Conservation (phyloP, 2,113 vertebrate genomes). For the Nyctibius bracteatus region DNA sequence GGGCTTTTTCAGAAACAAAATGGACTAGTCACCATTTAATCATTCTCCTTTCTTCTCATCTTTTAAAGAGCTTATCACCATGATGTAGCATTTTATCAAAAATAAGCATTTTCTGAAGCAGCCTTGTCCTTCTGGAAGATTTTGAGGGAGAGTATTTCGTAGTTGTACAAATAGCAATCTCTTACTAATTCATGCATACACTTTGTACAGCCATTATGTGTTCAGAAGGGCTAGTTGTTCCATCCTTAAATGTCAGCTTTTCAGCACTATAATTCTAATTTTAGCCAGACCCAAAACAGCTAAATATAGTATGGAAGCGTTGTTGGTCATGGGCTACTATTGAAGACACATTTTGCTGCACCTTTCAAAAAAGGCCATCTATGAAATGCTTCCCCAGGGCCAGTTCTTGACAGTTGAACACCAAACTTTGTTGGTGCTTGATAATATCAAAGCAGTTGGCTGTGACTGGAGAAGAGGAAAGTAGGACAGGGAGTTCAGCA, state of each 20-base stretch:
- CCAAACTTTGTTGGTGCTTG: not conserved
- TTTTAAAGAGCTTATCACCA: not conserved
- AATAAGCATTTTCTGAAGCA: not conserved
- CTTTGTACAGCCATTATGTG: not conserved
- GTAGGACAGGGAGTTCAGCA: not conserved
- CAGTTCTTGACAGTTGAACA: not conserved
- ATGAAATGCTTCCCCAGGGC: not conserved
- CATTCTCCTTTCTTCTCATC: not conserved
- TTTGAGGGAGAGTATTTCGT: not conserved
- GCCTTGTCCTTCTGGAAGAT: not conserved
- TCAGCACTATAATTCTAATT: not conserved
- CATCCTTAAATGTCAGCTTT: not conserved
- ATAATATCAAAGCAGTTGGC: not conserved
- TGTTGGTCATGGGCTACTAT: not conserved
- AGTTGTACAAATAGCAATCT: not conserved
- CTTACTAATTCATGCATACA: not conserved
- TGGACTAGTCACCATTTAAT: not conserved
- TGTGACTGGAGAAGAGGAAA: not conserved
- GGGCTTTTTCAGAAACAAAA: not conserved
- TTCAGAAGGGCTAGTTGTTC: not conserved
- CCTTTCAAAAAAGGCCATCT: not conserved
- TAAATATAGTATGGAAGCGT: rapidly evolving
- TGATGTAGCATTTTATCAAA: not conserved
- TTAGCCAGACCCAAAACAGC: not conserved
- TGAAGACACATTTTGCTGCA: not conserved